Base-by-base conservation (phyloP, 2,113 vertebrate species). In the Eidolon helvum region DNA sequence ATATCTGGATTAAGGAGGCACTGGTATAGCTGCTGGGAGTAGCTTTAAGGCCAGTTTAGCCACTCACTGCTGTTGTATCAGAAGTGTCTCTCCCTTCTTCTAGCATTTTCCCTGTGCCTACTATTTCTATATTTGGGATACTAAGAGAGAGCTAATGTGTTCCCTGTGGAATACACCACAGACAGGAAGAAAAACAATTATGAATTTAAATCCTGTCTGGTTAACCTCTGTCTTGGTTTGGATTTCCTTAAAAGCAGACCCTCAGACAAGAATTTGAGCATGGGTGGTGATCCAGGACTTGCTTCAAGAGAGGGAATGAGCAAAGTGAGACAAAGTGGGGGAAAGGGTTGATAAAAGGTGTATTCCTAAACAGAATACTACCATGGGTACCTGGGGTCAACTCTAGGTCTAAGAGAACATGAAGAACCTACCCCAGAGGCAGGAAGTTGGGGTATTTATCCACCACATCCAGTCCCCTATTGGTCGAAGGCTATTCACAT, bases 121-220 rank as follows among this genome's bases (percentile, higher is more conserved):
- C 57, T 91, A 5, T 93, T 94, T 97, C 89, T 91, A 21, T 91
- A 82, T 86, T 91, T 83, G 61, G 59, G 16, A 16, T 59, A 30
- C 66, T 57, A 11, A 93, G 71, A 71, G 71, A 71, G 30, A 68
- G 43, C 77, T 91, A 24, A 90, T 45, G 16, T 77, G 21, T 59
- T 83, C 90, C 50, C 66, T 7, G 2, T 83, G 57, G 72, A 87
- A 86, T 79, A 69, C 61, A 19, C 40, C 82, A 86, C 35, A 89
- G 86, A 86, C 40, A 59, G 61, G 28, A 95, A 94, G 48, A n/a
- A 86, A 97, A 95, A 86, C 35, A 95, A 78, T 63, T 78, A 63
- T 7, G 33, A 35, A 61, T 86, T 94, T 63, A 91, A 89, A 94
- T 57, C 35, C 53, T 96, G 24, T 63, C 74, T 90, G 11, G 68